Evolutionary conservation across 1,140 invertebrate genomes (phyloP).

Genomic region (Dinothrombium tinctorium): DNA sequence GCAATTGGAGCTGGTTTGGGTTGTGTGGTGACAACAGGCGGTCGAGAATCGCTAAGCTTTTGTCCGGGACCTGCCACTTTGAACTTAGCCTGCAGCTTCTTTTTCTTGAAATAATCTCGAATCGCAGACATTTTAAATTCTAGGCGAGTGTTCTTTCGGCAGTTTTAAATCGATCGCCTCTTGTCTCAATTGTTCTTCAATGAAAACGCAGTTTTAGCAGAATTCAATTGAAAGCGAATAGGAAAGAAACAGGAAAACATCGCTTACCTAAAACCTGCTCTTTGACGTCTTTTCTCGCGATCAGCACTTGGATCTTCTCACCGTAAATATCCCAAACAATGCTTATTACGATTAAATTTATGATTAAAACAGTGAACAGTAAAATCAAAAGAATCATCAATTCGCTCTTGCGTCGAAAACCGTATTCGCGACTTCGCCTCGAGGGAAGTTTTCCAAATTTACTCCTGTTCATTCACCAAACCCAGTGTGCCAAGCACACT

Average conservation of each 20-base stretch:
- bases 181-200: neutral
- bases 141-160: constrained; percentile 1
- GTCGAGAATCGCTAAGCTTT: neutral
- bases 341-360: neutral
- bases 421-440: too few relatives aligned
- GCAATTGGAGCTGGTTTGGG: neutral
- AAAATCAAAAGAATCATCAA: too few relatives aligned
- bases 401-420: too few relatives aligned
- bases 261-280: neutral
- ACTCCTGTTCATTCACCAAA: too few relatives aligned
- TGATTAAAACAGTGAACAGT: neutral
- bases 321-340: constrained; percentile 1
- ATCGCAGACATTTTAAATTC: neutral
- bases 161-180: neutral
- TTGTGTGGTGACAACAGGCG: neutral
- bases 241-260: too few relatives aligned
- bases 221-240: too few relatives aligned
- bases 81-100: neutral
- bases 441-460: too few relatives aligned
- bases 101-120: neutral
- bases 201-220: too few relatives aligned
- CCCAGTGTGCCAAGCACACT: too few relatives aligned
- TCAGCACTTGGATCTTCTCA: neutral
- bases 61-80: neutral
- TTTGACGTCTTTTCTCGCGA: neutral